Evolutionary conservation across 2,888 invertebrate species (phyloP).

Genomic region (Polyploca ridens): DNA sequence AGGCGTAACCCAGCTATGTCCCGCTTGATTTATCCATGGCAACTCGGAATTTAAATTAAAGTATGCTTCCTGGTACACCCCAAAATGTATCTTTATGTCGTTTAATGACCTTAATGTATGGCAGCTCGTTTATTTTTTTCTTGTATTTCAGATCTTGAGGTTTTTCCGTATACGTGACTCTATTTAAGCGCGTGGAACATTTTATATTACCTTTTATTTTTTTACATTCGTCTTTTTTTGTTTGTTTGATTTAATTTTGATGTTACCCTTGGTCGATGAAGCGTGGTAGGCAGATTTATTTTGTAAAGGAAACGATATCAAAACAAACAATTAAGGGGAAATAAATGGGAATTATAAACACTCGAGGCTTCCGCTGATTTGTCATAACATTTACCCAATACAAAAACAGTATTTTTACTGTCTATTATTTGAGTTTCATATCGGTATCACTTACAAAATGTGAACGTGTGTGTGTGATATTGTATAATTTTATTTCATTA

Average conservation of each 20-base stretch:
- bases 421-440: too few species aligned
- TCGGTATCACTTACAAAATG: too few species aligned
- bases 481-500: too few species aligned
- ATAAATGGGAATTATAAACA: too few species aligned
- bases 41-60: conserved; percentile 54
- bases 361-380: too few species aligned
- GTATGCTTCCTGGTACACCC: conserved; percentile 27
- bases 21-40: conserved; percentile 48
- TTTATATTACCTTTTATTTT: not conserved
- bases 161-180: not conserved
- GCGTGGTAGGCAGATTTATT: not conserved
- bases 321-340: too few species aligned
- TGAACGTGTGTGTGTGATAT: too few species aligned
- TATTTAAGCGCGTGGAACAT: not conserved
- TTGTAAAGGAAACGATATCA: not conserved
- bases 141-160: conserved; percentile 11
- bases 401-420: too few species aligned
- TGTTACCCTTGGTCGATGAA: too few species aligned
- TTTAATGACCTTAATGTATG: conserved; percentile 13
- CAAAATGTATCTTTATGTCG: conserved; percentile 11
- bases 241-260: not conserved
- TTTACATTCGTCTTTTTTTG: not conserved
- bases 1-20: conserved; percentile 18
- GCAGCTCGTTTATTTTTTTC: conserved; percentile 12
- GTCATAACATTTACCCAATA: too few species aligned